Percentiles rank a stretch among this genome's conserved stretches.
Evolutionary conservation across 2,113 vertebrate genomes (phyloP).

Genomic region (Callipepla californica): DNA sequence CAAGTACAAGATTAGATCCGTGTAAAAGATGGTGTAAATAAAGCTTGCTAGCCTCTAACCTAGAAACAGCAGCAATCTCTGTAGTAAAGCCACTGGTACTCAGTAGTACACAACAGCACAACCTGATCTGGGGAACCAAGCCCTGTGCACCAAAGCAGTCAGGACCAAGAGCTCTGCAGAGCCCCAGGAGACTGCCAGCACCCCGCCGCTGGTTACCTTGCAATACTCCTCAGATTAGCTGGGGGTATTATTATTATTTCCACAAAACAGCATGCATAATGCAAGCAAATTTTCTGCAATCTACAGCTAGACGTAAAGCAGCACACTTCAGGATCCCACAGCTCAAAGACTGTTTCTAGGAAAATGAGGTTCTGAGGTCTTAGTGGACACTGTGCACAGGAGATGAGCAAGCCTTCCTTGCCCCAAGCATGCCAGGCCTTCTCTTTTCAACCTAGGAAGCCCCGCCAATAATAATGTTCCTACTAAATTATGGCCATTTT

Average conservation of each 20-base stretch:
- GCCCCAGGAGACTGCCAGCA: fast-evolving
- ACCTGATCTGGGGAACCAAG: not conserved
- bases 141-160: not conserved
- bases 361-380: not conserved
- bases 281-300: not conserved
- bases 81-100: not conserved
- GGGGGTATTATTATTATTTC: not conserved
- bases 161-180: not conserved
- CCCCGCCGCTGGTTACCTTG: not conserved
- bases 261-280: not conserved
- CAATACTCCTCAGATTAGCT: not conserved
- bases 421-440: not conserved
- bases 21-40: not conserved
- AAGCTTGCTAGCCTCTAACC: not conserved
- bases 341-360: not conserved
- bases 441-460: not conserved
- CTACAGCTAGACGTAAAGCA: not conserved
- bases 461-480: not conserved
- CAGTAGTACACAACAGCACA: not conserved
- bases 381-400: not conserved
- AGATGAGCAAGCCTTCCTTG: not conserved
- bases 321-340: not conserved
- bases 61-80: not conserved
- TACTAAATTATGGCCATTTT: not conserved
- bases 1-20: not conserved